Evolutionary conservation across 2,888 invertebrate genomes (phyloP).

Genomic region (Drosophila rellima): DNA sequence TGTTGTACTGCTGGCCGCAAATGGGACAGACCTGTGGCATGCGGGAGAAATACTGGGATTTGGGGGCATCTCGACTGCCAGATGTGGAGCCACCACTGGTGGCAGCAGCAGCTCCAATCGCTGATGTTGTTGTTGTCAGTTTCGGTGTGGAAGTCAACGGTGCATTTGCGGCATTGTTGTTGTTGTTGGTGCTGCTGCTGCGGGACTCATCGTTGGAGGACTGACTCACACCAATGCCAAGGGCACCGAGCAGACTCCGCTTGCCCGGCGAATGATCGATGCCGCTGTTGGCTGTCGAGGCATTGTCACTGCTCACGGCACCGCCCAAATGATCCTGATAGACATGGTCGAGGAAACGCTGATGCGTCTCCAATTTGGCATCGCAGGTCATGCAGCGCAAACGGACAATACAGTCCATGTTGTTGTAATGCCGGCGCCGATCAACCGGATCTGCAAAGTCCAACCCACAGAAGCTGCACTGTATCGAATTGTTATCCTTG

Average conservation of each 20-base stretch:
- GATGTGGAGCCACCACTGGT: constrained; percentile 28
- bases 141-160: constrained; percentile 63
- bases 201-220: constrained; percentile 81
- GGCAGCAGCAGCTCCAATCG: constrained; percentile 3
- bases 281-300: constrained; percentile 50
- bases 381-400: constrained; percentile 85
- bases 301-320: constrained; percentile 56
- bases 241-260: constrained; percentile 58
- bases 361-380: constrained; percentile 84
- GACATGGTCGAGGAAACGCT: constrained; percentile 85
- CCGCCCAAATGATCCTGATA: constrained; percentile 84
- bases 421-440: constrained; percentile 85
- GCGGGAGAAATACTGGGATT: constrained; percentile 84
- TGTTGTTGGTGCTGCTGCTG: constrained; percentile 55
- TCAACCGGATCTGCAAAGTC: constrained; percentile 85
- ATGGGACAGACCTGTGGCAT: constrained; percentile 85
- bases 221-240: constrained; percentile 63
- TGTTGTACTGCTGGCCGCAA: constrained; percentile 85
- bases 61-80: constrained; percentile 66
- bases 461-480: constrained; percentile 84
- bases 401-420: constrained; percentile 85
- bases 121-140: constrained; percentile 3
- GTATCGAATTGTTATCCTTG: constrained; percentile 84
- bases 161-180: constrained; percentile 25
- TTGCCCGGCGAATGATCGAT: constrained; percentile 76